phyloP scores from a whole-genome alignment of 2,888 invertebrate genomes.

The Drosophila falleni region DNA sequence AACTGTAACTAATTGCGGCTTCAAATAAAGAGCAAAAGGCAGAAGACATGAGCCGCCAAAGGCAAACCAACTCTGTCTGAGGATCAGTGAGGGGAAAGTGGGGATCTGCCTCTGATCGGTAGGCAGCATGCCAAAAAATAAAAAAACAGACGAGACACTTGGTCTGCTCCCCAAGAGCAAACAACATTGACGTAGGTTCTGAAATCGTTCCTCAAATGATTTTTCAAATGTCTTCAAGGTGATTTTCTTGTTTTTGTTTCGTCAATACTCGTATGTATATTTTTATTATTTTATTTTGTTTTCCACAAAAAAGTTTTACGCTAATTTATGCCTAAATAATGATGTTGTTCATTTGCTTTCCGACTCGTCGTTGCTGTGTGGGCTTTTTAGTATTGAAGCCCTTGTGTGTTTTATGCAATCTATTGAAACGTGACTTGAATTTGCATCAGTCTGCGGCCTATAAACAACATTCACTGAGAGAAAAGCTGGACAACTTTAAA shows the following conservation, averaged over 20 bases:
- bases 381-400: conserved; percentile 1
- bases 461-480: conserved; percentile 16
- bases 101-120: conserved; percentile 32
- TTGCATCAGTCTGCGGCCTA: conserved; percentile 19
- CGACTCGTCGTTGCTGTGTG: neutral
- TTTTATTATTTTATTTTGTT: conserved; percentile 26
- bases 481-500: neutral
- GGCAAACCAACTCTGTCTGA: conserved; percentile 5
- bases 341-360: conserved; percentile 17
- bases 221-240: conserved; percentile 29
- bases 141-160: conserved; percentile 47
- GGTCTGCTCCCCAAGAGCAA: conserved; percentile 49
- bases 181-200: conserved; percentile 73
- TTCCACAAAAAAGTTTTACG: conserved; percentile 54
- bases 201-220: conserved; percentile 28
- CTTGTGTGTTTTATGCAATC: conserved; percentile 6
- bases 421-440: conserved; percentile 51
- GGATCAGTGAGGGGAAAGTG: neutral
- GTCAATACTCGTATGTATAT: neutral
- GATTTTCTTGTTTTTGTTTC: conserved; percentile 25
- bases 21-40: conserved; percentile 78
- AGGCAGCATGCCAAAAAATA: conserved; percentile 51
- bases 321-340: conserved; percentile 63
- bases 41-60: conserved; percentile 49
- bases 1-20: conserved; percentile 85